Evolutionary conservation across 2,797 vertebrate species (phyloP), one percentile per base, ranked within the genome.

Genomic region (Myotis daubentonii): DNA sequence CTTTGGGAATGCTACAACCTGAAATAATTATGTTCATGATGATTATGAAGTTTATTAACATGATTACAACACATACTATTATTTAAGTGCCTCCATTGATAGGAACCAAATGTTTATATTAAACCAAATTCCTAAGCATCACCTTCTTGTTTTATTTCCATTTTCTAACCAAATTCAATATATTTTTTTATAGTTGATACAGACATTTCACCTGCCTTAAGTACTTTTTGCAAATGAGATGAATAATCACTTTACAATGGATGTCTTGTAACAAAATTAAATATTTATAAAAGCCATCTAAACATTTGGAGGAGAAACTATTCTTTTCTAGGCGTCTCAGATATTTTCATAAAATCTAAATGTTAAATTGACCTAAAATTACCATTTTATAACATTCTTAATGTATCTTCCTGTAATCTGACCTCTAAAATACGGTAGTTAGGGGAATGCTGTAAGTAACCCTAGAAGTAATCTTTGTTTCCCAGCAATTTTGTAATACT

Each of bases 1-100:
- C 60, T 81, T 72, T 33, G 23, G 36, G 13, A 95, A 71, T 68
- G 78, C 78, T 80, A 70, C 10, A 57, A 93, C 19, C 30, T 78
- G 74, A 74, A 91, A 89, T 68, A 91, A 94, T 87, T 87, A 62
- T 15, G 12, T 62, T 62, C 25, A 13, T 87, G 49, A 47, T 71
- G 75, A 82, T 74, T 55, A 94, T 82, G 62, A 78, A 84, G 23
- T 82, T 87, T 93, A 51, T 89, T 93, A 95, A 22, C 28, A 47
- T 65, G 17, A 62, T 38, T 94, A 33, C 25, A 70, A 53, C 55
- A 79, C 74, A 17, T 16, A 30, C 9, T 78, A 49, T 87, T 92
- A 33, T 51, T 53, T 90, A 93, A 68, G 20, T 74, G 60, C 19
- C 53, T 78, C 33, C 36, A 55, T 23, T 75, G 23, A 66, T 88